phyloP scores from a whole-genome alignment of 1,140 invertebrate genomes.

The Ladona fulva region DNA sequence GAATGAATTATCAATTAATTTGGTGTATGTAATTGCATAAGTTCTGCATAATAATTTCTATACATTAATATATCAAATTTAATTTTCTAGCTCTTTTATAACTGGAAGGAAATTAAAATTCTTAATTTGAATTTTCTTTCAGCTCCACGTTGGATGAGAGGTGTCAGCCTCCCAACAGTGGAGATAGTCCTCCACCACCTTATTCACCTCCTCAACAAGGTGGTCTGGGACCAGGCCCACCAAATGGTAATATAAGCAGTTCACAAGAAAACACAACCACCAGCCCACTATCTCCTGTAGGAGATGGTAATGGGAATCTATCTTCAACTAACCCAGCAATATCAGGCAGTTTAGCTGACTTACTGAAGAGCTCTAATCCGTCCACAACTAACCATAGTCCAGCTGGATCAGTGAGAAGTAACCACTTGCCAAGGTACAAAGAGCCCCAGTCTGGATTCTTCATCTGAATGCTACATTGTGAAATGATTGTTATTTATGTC shows the following conservation, averaged over 20 bases:
- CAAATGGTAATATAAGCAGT: constrained; percentile 11
- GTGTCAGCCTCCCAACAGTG: constrained; percentile 26
- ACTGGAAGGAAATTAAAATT: too few relatives aligned
- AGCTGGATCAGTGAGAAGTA: constrained; percentile 16
- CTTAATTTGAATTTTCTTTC: constrained; percentile 3
- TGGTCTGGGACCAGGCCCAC: constrained; percentile 12
- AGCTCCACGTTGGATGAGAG: constrained; percentile 29
- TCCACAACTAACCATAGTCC: constrained; percentile 19
- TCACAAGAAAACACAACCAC: background rate
- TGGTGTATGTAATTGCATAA: too few relatives aligned
- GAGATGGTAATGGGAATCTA: background rate
- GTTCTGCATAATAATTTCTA: too few relatives aligned
- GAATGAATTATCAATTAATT: too few relatives aligned
- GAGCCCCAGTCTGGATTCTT: constrained; percentile 20
- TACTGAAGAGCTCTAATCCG: constrained; percentile 18
- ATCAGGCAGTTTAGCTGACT: constrained; percentile 11
- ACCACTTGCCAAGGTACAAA: constrained; percentile 21
- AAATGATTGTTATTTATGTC: constrained; percentile 14
- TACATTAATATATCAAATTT: too few relatives aligned
- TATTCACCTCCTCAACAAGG: constrained; percentile 28
- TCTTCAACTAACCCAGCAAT: background rate
- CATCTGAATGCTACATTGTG: constrained; percentile 11
- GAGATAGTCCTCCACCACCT: constrained; percentile 33
- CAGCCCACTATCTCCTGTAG: background rate
- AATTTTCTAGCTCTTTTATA: too few relatives aligned